Evolutionary conservation across 2,888 invertebrate genomes (phyloP), one percentile per base, ranked within the genome.

Genomic region (Germaria angustata): DNA sequence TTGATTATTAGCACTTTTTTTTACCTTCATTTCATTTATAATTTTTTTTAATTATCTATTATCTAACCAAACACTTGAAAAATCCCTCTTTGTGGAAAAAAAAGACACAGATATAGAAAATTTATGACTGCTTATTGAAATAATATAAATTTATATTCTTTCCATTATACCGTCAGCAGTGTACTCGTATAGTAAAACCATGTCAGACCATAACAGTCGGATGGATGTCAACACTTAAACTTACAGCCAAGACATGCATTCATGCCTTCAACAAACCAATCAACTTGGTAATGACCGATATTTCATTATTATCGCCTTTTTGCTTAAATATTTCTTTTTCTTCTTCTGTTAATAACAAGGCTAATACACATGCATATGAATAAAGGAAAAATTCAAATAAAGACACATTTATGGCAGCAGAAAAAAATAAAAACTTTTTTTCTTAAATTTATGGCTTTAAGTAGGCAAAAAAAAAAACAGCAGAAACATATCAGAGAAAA

Each of bases 261-360:
- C 36, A 57, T 53, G 53, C 28, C 53, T 53, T 68, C 24, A 36
- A 24, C 49, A 24, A 51, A 41, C 53, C 51, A 55, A 68, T 28
- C 53, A 53, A 41, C 53, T 55, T 80, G 80, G 75, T 75, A 80
- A 75, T 80, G 75, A 69, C 80, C 75, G 69, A 75, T 80, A 80
- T 80, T 80, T 80, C 75, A 71, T 75, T 55, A 75, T 80, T 75
- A 80, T 65, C 75, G 63, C 22, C 46, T 34, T 66, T 49, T 59
- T 59, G 2, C 15, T 49, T 22, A 22, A 49, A 41, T 55, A 44
- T 28, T 15, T 57, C n/a, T 46, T 46, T 59, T n/a, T 46, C 46
- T 32, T 39, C 24, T 34, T 51, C 53, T 28, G 53, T 53, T 68
- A 41, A 17, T 20, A 68, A 41, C 53, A 65, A 79, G 71, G 57